phyloP scores from a whole-genome alignment of 2,888 invertebrate species.

The Peribatodes rhomboidaria region DNA sequence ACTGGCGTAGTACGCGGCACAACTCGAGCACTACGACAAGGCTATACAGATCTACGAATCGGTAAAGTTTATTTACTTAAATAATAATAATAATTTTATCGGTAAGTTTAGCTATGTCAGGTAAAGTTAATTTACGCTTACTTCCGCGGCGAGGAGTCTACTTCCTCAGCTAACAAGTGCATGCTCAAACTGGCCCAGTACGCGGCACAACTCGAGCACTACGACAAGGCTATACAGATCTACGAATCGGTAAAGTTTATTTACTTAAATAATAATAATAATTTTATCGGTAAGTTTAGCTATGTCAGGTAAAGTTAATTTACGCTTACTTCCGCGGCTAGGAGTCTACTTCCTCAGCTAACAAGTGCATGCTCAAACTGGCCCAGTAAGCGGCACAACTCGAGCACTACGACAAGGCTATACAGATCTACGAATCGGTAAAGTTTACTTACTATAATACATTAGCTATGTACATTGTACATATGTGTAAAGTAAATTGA shows the following conservation, averaged over 20 bases:
- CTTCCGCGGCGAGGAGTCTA: constrained; percentile 99
- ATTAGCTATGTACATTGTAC: too few species aligned
- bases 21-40: constrained; percentile 98
- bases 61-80: neutral
- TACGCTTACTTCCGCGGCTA: constrained; percentile 97
- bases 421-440: constrained; percentile 89
- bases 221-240: constrained; percentile 98
- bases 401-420: constrained; percentile 98
- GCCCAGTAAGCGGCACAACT: constrained; percentile 98
- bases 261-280: too few species aligned
- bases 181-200: constrained; percentile 98
- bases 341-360: constrained; percentile 98
- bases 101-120: too few species aligned
- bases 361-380: constrained; percentile 98
- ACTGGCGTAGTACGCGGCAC: constrained; percentile 98
- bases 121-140: constrained; percentile 77
- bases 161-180: constrained; percentile 99
- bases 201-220: constrained; percentile 98
- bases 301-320: neutral
- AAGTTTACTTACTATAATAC: neutral
- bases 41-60: constrained; percentile 94
- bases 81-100: too few species aligned
- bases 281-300: too few species aligned
- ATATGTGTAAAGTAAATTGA: neutral
- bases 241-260: constrained; percentile 62